phyloP scores from a whole-genome alignment of 2,888 invertebrate species.

The Trissonchulus latispiculum region DNA sequence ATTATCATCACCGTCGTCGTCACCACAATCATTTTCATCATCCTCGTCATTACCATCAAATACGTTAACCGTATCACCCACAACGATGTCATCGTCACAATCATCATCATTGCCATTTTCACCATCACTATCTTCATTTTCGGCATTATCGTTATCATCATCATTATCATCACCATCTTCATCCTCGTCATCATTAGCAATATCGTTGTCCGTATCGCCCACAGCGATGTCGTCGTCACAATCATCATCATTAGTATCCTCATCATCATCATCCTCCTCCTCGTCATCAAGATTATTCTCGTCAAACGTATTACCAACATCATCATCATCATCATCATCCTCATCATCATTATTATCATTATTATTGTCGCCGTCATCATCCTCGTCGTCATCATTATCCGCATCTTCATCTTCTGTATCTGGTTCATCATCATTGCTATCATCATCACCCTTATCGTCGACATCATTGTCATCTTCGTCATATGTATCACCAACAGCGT shows the following conservation, averaged over 20 bases:
- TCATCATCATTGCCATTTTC: too few relatives aligned
- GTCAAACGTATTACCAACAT: slow-evolving; percentile 22
- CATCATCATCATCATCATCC: too few relatives aligned
- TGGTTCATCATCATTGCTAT: slow-evolving; percentile 6
- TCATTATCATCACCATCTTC: slow-evolving; percentile 13
- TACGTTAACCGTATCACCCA: neutral
- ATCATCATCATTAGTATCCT: slow-evolving; percentile 25
- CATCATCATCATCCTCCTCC: slow-evolving; percentile 23
- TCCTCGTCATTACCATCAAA: neutral
- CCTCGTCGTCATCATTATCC: too few relatives aligned
- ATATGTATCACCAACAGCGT: slow-evolving; percentile 23
- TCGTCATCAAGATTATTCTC: slow-evolving; percentile 24
- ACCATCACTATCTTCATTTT: too few relatives aligned
- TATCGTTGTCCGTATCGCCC: slow-evolving; percentile 23
- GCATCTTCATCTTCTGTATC: neutral
- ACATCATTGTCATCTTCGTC: neutral
- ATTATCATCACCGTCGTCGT: slow-evolving; percentile 19
- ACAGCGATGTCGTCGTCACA: slow-evolving; percentile 25
- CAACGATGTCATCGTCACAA: too few relatives aligned
- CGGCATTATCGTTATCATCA: slow-evolving; percentile 22
- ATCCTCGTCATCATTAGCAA: slow-evolving; percentile 22
- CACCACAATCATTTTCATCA: too few relatives aligned
- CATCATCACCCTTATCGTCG: too few relatives aligned
- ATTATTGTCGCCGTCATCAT: slow-evolving; percentile 4
- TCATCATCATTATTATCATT: too few relatives aligned